Evolutionary conservation across 2,888 invertebrate genomes (phyloP).

Genomic region (Epistrophe eligans): DNA sequence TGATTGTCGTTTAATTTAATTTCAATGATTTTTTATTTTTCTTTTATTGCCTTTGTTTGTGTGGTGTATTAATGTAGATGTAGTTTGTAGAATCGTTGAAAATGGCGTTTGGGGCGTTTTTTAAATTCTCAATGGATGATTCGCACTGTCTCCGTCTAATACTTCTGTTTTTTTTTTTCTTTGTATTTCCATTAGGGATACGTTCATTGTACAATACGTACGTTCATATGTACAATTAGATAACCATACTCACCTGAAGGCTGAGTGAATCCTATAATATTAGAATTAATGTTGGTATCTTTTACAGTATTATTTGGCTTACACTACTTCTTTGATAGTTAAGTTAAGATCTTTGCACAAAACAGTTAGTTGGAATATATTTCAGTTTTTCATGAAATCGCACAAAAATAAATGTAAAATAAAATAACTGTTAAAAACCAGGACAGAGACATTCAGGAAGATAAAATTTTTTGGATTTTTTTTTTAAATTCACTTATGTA

Average conservation of each 20-base stretch:
- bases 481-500: too few species aligned
- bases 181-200: neutral
- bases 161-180: neutral
- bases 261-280: neutral
- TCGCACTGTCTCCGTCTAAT: neutral
- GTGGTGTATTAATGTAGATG: neutral
- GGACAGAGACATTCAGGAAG: neutral
- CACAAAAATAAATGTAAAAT: neutral
- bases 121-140: neutral
- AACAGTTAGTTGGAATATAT: neutral
- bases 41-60: constrained; percentile 20
- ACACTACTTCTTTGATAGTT: neutral
- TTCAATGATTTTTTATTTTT: constrained; percentile 61
- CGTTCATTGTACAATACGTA: neutral
- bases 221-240: too few species aligned
- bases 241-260: neutral
- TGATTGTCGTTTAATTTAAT: constrained; percentile 72
- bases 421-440: neutral
- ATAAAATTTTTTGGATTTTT: too few species aligned
- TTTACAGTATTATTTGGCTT: neutral
- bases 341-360: neutral
- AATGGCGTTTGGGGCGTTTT: neutral
- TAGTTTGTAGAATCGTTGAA: neutral
- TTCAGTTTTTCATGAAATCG: neutral
- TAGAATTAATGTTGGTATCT: neutral